These are phyloP conservation scores for Ophion slaviceki DNA, from an alignment of 2,888 invertebrate species.

Conservation along the genomic window DNA sequence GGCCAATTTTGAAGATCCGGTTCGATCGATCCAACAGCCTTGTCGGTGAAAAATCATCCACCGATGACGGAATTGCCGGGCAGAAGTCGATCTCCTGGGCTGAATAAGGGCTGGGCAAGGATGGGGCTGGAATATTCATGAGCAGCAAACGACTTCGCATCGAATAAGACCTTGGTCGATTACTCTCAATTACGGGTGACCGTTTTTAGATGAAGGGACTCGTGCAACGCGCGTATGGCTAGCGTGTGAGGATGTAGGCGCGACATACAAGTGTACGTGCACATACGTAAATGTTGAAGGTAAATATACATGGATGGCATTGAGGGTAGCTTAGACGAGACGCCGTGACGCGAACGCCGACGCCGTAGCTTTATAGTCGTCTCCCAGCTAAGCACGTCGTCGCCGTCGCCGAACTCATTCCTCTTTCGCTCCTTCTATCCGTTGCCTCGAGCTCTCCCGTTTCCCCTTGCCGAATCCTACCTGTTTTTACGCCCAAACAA, in stretches of 20 bases:
- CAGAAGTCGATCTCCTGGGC: no score
- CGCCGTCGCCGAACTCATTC: constrained; percentile 52
- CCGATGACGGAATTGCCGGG: no score
- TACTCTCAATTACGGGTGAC: no score
- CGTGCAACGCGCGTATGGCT: no score
- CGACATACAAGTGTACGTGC: neutral
- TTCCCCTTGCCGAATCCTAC: constrained; percentile 12
- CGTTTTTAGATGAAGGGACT: no score
- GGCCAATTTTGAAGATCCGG: no score
- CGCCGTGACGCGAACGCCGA: constrained; percentile 46
- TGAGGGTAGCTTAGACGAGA: constrained; percentile 47
- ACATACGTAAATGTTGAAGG: constrained; percentile 10
- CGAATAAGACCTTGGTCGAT: no score
- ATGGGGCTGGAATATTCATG: no score
- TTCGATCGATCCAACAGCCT: no score
- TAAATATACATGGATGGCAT: constrained; percentile 21
- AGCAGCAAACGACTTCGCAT: no score
- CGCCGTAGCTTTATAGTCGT: constrained; percentile 50
- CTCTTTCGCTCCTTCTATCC: constrained; percentile 12
- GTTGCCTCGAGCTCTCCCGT: constrained; percentile 11
- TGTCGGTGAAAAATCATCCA: no score
- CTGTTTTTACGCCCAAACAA: constrained; percentile 64
- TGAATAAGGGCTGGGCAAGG: no score
- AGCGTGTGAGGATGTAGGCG: neutral
- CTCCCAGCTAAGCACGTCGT: constrained; percentile 54